Conservation (phyloP, 2,113 vertebrate species). For the Pterocles gutturalis region DNA sequence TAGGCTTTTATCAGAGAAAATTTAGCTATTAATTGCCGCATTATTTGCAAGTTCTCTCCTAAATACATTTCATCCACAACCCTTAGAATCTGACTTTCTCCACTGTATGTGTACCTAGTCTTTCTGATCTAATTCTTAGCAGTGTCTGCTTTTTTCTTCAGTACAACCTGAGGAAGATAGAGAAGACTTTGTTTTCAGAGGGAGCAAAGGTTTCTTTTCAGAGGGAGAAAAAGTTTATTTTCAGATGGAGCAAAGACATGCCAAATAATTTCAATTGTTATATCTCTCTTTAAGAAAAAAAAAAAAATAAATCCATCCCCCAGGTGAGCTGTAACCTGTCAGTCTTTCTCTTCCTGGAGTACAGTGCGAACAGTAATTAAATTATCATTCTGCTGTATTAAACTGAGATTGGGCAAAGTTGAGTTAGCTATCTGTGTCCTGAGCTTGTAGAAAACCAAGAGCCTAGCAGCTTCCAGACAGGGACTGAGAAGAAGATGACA, state of each 20-base stretch:
- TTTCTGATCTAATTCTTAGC: background rate
- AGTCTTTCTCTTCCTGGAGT: background rate
- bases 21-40: background rate
- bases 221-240: background rate
- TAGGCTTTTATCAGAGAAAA: background rate
- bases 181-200: background rate
- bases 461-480: background rate
- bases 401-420: background rate
- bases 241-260: background rate
- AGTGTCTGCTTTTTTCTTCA: background rate
- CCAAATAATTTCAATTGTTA: background rate
- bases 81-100: background rate
- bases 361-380: background rate
- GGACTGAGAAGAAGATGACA: background rate
- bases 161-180: background rate
- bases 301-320: background rate
- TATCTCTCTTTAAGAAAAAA: background rate
- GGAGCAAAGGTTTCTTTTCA: background rate
- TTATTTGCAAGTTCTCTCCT: background rate
- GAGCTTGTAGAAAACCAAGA: background rate
- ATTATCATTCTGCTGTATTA: background rate
- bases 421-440: background rate
- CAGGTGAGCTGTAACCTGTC: background rate
- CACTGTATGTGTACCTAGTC: background rate
- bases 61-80: background rate